These are phyloP conservation scores for Poeciliopsis prolifica DNA, from an alignment of 2,113 vertebrate genomes.

Conservation along the genomic window DNA sequence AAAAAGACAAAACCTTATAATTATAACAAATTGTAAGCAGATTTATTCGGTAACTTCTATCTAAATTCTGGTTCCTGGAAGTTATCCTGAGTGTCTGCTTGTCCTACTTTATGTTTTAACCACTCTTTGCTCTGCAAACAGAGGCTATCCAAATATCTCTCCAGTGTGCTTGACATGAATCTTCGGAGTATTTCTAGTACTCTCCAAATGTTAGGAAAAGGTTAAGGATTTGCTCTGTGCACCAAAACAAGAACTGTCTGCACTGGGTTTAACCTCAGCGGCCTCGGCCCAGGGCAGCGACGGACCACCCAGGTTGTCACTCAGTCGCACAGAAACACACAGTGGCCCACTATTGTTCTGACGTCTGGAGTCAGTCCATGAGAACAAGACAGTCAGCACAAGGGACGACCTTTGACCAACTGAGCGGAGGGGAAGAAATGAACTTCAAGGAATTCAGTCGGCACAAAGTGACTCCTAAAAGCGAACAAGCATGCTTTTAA, in stretches of 20 bases:
- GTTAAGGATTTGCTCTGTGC: conserved; percentile 18
- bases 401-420: conserved; percentile 56
- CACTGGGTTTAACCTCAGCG: conserved; percentile 28
- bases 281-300: conserved; percentile 3
- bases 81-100: too few relatives aligned
- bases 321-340: conserved; percentile 29
- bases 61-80: too few relatives aligned
- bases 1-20: too few relatives aligned
- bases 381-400: conserved; percentile 62
- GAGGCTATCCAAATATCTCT: not conserved
- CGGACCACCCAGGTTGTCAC: conserved; percentile 64
- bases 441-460: conserved; percentile 35
- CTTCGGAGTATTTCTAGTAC: not conserved
- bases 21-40: too few relatives aligned
- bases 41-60: too few relatives aligned
- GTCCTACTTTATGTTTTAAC: too few relatives aligned
- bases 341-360: conserved; percentile 46
- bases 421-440: conserved; percentile 49
- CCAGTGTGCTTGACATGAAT: conserved; percentile 1
- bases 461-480: conserved; percentile 34
- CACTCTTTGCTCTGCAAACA: not conserved
- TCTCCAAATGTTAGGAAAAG: conserved; percentile 41
- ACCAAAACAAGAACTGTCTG: conserved; percentile 27
- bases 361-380: conserved; percentile 56
- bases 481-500: conserved; percentile 27